Base-by-base conservation (phyloP, 2,888 invertebrate species). In the Toxonevra muliebris region DNA sequence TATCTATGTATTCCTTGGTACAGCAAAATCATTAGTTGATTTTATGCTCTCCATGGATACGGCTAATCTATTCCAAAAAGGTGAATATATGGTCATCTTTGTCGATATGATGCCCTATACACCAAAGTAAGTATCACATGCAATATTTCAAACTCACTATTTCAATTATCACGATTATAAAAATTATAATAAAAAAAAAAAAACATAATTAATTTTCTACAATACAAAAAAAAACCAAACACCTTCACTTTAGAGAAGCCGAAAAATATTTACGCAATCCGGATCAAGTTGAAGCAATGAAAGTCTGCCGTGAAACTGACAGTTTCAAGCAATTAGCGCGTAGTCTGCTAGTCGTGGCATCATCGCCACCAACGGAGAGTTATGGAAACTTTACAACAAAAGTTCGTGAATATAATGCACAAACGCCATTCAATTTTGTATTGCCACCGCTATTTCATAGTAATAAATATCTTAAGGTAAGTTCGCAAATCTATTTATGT, bases 71-170 rank as follows among this genome's bases (percentile, higher is more conserved):
- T 93, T 97, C 81, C 92, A 93, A 66, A 92, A 94, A 73, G 97
- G 97, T 30, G 95, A 97, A 82, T 98, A 98, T 85, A 93, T 96
- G 89, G 94, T 98, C 70, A 95, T 98, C 81, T 94, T 93, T 84
- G 94, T 97, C 17, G 97, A 97, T 82, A 94, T 92, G 90, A 92
- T 93, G 89, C 92, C 93, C n/a, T 94, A 93, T 84, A 90, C 92
- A 17, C 88, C 88, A 74, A 87, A 88, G 83, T 90, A 87, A 80
- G 86, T 87, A 53, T 57, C 19, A 30, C 30, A 30, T 4, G 30
- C 30, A 30, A 30, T 30, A 2, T 4, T 7, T 30, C 30, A 30
- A 2, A 30, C 30, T 30, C 30, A n/a, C 15, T 48, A 11, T 45
- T n/a, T 11, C 30, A 62, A 42, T 41, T n/a, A 12, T 13, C 57